Evolutionary conservation across 1,140 invertebrate species (phyloP).

Genomic region (Riptortus pedestris): DNA sequence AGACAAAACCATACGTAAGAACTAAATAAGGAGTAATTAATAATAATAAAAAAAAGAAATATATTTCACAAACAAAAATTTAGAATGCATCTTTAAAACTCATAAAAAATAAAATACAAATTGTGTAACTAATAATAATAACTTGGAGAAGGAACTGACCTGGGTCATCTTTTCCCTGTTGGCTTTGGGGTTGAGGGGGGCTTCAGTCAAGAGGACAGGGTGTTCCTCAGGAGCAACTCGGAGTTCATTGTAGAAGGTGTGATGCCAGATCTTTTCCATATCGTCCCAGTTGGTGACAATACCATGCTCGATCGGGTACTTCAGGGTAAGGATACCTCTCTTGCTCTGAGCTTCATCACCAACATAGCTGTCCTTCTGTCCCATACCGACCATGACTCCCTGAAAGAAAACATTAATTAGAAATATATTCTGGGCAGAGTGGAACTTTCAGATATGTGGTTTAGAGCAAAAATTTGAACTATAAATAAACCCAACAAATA

Average conservation of each 20-base stretch:
- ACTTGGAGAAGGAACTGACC: constrained; percentile 35
- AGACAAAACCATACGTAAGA: background rate
- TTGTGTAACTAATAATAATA: background rate
- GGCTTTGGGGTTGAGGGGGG: constrained; percentile 83
- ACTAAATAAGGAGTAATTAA: no score
- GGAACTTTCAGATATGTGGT: no score
- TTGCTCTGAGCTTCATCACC: constrained; percentile 95
- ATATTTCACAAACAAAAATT: no score
- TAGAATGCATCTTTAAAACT: background rate
- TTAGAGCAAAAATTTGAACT: no score
- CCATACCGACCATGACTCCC: constrained; percentile 97
- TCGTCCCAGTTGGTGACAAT: constrained; percentile 95
- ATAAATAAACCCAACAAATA: no score
- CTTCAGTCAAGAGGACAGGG: constrained; percentile 83
- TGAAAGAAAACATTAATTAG: constrained; percentile 39
- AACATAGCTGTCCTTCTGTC: constrained; percentile 94
- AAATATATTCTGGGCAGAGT: no score
- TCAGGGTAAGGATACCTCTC: constrained; percentile 86
- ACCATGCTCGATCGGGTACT: constrained; percentile 92
- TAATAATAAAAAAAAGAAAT: no score
- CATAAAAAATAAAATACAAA: background rate
- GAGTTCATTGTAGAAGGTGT: constrained; percentile 92
- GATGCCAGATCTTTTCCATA: constrained; percentile 96
- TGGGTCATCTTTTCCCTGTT: constrained; percentile 92
- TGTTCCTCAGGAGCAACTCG: constrained; percentile 92